Evolutionary conservation across 2,113 vertebrate genomes (phyloP).

Genomic region (Arvicanthis niloticus): DNA sequence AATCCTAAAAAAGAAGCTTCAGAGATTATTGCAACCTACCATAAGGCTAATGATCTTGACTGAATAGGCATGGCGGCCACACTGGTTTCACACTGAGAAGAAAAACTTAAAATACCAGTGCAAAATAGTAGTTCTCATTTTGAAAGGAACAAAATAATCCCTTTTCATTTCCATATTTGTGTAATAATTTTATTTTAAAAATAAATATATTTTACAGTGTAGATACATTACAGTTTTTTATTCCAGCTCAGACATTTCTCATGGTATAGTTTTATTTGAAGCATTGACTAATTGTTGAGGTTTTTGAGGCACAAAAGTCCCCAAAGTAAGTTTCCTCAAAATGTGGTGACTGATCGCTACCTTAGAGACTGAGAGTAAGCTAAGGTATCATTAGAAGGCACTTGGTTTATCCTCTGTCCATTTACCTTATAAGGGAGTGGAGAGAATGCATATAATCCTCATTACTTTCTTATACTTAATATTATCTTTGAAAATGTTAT

Average conservation of each 20-base stretch:
- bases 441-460: background rate
- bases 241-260: background rate
- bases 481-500: background rate
- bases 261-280: background rate
- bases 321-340: background rate
- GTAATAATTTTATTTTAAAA: conserved; percentile 23
- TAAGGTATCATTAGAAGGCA: background rate
- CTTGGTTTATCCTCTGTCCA: background rate
- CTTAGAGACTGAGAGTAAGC: background rate
- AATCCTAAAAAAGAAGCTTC: conserved; percentile 49
- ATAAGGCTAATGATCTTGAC: conserved; percentile 70
- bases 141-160: background rate
- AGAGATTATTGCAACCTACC: conserved; percentile 49
- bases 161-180: background rate
- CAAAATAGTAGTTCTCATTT: conserved; percentile 3
- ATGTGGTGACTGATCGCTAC: background rate
- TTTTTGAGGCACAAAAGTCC: background rate
- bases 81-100: conserved; percentile 35
- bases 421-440: background rate
- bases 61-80: conserved; percentile 50
- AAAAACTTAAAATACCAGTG: conserved; percentile 55
- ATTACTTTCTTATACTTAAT: background rate
- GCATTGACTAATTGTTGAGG: background rate
- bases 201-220: background rate
- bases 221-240: background rate